Conservation (phyloP, 2,113 vertebrate species). For the Perca schrenkii region DNA sequence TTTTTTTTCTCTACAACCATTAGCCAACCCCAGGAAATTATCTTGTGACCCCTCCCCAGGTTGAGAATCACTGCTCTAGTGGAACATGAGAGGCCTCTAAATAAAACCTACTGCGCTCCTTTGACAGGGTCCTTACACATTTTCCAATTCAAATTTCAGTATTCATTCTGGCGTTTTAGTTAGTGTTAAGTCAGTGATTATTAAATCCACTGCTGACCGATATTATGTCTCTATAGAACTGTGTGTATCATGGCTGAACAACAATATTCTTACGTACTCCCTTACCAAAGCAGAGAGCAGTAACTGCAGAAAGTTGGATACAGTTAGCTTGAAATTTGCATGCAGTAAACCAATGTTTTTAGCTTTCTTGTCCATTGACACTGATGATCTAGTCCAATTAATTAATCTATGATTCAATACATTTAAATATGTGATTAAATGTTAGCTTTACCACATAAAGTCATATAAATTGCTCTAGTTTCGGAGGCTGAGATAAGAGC, state of each 20-base stretch:
- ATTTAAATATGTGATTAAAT: background rate
- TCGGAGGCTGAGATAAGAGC: background rate
- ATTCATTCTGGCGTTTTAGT: background rate
- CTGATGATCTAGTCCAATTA: background rate
- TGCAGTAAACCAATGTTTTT: background rate
- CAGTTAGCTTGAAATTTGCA: background rate
- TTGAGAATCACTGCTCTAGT: background rate
- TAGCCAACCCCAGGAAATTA: too few relatives aligned
- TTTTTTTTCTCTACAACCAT: too few relatives aligned
- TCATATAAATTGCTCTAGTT: background rate
- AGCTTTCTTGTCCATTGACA: background rate
- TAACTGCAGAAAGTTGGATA: background rate
- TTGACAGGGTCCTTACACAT: background rate
- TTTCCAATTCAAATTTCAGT: background rate
- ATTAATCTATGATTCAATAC: background rate
- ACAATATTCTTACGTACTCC: background rate
- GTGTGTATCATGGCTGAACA: background rate
- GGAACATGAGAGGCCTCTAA: background rate
- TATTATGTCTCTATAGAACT: background rate
- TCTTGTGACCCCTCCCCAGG: too few relatives aligned
- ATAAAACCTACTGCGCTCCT: background rate
- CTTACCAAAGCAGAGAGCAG: background rate
- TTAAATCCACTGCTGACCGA: background rate
- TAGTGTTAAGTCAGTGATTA: background rate
- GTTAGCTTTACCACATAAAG: background rate